Evolutionary conservation across 2,888 invertebrate genomes (phyloP).

Genomic region (Lissocephala sabroskyi): DNA sequence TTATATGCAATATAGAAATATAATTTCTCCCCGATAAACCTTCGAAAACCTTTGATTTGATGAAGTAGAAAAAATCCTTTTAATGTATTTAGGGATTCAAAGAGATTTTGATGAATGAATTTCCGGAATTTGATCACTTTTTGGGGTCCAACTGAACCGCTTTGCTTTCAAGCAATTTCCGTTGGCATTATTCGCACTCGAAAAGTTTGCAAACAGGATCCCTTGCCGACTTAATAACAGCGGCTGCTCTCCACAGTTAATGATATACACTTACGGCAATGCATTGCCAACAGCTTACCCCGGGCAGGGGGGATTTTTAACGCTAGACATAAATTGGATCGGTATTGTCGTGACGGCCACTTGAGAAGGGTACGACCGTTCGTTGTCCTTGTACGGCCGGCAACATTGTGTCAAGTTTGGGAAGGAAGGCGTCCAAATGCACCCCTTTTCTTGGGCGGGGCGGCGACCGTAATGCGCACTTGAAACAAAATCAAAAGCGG

Average conservation of each 20-base stretch:
- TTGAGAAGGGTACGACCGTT: not conserved
- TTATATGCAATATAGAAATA: too few species aligned
- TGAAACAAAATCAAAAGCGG: constrained; percentile 43
- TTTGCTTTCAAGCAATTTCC: constrained; percentile 60
- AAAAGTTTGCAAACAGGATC: constrained; percentile 41
- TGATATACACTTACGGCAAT: constrained; percentile 63
- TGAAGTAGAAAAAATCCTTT: too few species aligned
- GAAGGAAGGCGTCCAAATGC: constrained; percentile 15
- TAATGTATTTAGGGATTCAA: too few species aligned
- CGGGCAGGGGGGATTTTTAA: not conserved
- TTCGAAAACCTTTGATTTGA: too few species aligned
- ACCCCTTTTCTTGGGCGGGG: constrained; percentile 11
- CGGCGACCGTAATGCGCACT: constrained; percentile 25
- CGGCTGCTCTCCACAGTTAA: constrained; percentile 55
- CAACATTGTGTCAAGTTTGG: constrained; percentile 61
- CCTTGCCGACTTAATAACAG: constrained; percentile 16
- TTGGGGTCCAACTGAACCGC: too few species aligned
- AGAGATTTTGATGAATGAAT: too few species aligned
- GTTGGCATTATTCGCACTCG: constrained; percentile 31
- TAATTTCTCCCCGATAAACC: too few species aligned
- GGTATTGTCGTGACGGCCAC: constrained; percentile 6
- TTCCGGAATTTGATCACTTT: too few species aligned
- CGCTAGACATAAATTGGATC: not conserved
- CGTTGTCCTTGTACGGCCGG: constrained; percentile 23
- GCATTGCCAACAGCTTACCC: not conserved